These are phyloP conservation scores for Engraulis encrasicolus DNA, from an alignment of 2,113 vertebrate species.

Conservation along the genomic window DNA sequence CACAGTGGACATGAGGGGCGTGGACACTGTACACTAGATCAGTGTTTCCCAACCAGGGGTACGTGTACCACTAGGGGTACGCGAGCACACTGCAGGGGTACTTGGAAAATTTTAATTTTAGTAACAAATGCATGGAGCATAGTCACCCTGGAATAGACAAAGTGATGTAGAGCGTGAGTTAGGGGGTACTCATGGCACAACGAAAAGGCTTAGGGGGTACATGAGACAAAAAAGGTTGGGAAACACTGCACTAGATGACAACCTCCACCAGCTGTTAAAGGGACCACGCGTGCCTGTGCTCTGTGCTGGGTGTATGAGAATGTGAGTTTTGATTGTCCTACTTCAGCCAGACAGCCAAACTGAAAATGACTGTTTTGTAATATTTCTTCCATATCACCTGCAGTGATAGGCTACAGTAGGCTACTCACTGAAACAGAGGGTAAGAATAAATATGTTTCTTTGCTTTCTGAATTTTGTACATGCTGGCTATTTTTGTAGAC, in stretches of 20 bases:
- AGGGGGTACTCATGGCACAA: no score
- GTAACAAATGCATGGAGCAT: no score
- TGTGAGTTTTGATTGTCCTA: not conserved
- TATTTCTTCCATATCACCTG: not conserved
- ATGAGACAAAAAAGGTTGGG: slow-evolving; percentile 62
- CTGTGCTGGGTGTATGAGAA: not conserved
- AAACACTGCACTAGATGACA: slow-evolving; percentile 57
- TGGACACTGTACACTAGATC: slow-evolving; percentile 54
- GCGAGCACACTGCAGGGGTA: no score
- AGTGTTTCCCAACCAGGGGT: no score
- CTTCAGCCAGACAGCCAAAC: no score
- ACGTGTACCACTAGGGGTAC: no score
- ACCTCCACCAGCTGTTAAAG: slow-evolving; percentile 57
- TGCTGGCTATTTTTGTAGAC: not conserved
- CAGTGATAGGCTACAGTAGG: no score
- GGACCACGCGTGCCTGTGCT: slow-evolving; percentile 31
- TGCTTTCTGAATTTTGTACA: not conserved
- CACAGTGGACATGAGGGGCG: slow-evolving; percentile 55
- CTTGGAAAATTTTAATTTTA: no score
- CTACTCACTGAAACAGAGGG: not conserved
- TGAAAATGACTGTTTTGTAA: not conserved
- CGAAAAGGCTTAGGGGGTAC: no score
- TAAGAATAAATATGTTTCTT: not conserved
- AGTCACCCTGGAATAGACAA: no score
- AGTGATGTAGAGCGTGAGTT: no score